Evolutionary conservation across 2,888 invertebrate genomes (phyloP).

Genomic region (Ametastegia equiseti): DNA sequence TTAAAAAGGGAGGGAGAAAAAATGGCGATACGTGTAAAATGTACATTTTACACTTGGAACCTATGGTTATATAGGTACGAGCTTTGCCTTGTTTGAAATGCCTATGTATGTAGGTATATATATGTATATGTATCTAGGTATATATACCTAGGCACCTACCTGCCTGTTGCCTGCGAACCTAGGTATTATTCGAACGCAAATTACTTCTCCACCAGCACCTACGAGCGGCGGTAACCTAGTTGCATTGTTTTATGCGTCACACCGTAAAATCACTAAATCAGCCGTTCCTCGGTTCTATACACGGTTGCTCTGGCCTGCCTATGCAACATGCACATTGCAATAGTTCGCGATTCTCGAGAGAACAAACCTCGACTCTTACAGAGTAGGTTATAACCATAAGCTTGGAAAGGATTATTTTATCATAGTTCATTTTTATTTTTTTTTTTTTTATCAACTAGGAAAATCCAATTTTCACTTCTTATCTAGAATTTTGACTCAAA

Average conservation of each 20-base stretch:
- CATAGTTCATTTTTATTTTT: too few species aligned
- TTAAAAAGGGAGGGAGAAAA: too few species aligned
- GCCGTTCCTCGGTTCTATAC: constrained; percentile 8
- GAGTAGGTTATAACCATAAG: too few species aligned
- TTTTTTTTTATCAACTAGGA: too few species aligned
- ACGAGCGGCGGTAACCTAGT: constrained; percentile 32
- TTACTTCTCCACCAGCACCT: not conserved
- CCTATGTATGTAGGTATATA: not conserved
- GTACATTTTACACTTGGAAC: too few species aligned
- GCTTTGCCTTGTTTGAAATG: not conserved
- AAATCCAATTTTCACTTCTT: too few species aligned
- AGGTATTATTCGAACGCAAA: not conserved
- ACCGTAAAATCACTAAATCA: constrained; percentile 43
- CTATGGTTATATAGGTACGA: too few species aligned
- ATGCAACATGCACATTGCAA: not conserved
- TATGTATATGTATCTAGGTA: not conserved
- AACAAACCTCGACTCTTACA: too few species aligned
- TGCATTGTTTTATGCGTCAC: constrained; percentile 43
- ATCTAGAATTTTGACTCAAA: too few species aligned
- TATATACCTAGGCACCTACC: not conserved
- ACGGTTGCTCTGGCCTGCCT: not conserved
- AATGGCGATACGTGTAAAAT: too few species aligned
- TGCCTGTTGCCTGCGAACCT: too few species aligned
- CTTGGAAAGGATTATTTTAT: too few species aligned
- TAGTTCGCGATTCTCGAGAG: not conserved